Percentiles rank a stretch among this genome's conserved stretches.
Evolutionary conservation across 2,113 vertebrate species (phyloP).

Genomic region (Periophthalmodon schlosseri): DNA sequence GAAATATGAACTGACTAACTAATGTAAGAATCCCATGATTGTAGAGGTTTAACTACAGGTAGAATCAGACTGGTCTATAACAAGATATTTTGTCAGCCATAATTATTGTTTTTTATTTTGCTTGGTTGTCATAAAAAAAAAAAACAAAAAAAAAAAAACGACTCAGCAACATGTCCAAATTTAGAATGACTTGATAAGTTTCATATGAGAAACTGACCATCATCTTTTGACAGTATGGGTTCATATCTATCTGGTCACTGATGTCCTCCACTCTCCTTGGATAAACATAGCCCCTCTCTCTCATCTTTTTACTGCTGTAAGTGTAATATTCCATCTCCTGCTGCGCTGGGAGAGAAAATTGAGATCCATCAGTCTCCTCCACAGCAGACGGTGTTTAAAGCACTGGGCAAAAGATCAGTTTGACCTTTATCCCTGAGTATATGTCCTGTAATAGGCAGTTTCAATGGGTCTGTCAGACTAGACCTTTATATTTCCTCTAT

Average conservation of each 20-base stretch:
- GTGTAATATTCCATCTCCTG: slow-evolving; percentile 45
- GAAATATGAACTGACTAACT: too few relatives aligned
- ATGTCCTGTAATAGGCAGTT: slow-evolving; percentile 49
- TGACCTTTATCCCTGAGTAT: slow-evolving; percentile 53
- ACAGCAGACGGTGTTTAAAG: slow-evolving; percentile 41
- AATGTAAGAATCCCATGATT: too few relatives aligned
- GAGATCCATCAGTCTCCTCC: slow-evolving; percentile 60
- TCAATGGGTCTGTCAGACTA: slow-evolving; percentile 45
- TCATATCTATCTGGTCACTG: slow-evolving; percentile 8
- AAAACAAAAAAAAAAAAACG: not conserved
- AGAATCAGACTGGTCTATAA: too few relatives aligned
- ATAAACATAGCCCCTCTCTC: slow-evolving; percentile 16
- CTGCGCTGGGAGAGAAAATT: slow-evolving; percentile 56
- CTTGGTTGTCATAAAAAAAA: not conserved
- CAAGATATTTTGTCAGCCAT: not conserved
- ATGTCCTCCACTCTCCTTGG: slow-evolving; percentile 10
- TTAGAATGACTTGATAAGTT: not conserved
- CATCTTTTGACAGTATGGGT: not conserved
- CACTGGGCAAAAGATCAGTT: slow-evolving; percentile 42
- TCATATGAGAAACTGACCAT: not conserved
- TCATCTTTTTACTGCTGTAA: slow-evolving; percentile 23
- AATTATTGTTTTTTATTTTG: not conserved
- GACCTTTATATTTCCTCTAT: slow-evolving; percentile 27
- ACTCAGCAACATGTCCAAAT: not conserved
- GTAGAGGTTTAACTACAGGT: too few relatives aligned